phyloP scores from a whole-genome alignment of 2,888 invertebrate species.

The Thecophora atra region DNA sequence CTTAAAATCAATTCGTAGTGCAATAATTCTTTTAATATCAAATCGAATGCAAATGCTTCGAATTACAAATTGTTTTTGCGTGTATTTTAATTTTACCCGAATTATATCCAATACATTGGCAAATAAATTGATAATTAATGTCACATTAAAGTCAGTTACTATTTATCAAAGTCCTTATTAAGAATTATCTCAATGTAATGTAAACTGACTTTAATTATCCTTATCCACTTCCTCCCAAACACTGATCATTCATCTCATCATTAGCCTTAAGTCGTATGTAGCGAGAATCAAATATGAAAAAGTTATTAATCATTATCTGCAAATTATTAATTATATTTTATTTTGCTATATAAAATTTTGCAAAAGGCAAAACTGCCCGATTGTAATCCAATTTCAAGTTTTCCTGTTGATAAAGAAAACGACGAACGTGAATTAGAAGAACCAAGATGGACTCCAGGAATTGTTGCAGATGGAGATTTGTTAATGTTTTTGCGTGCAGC shows the following conservation, averaged over 20 bases:
- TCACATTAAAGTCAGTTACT: constrained; percentile 24
- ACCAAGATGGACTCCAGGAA: constrained; percentile 92
- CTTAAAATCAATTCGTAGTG: background rate
- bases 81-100: constrained; percentile 12
- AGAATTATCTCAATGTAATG: background rate
- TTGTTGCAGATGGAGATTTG: constrained; percentile 92
- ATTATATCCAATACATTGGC: constrained; percentile 40
- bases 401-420: constrained; percentile 67
- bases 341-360: constrained; percentile 38
- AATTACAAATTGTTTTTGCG: background rate
- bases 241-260: constrained; percentile 43
- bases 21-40: constrained; percentile 31
- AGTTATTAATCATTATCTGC: constrained; percentile 40
- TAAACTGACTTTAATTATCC: constrained; percentile 31
- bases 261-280: constrained; percentile 36
- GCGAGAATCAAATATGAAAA: background rate
- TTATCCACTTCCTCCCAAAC: constrained; percentile 35
- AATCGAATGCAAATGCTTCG: background rate
- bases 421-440: constrained; percentile 76
- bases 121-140: constrained; percentile 40
- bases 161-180: background rate
- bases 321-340: constrained; percentile 35
- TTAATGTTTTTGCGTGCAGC: constrained; percentile 97
- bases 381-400: constrained; percentile 68
- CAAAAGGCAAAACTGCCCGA: constrained; percentile 67